phyloP scores from a whole-genome alignment of 2,888 invertebrate genomes.

The Melinaea marsaeus region DNA sequence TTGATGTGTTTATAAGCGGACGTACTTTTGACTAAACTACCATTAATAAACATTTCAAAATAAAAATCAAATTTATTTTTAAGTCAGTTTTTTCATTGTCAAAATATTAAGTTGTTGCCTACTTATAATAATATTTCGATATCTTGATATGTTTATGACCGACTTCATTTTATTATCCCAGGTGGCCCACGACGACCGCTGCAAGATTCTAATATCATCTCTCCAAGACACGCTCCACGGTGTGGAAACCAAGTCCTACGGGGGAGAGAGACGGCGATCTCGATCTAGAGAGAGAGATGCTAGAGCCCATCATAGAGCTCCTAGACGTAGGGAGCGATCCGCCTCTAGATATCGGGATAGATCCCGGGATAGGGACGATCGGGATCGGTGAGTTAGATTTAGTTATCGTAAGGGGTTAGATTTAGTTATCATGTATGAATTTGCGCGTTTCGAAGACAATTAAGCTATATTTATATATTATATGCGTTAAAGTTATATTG shows the following conservation, averaged over 20 bases:
- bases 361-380: conserved; percentile 65
- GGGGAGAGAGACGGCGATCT: conserved; percentile 72
- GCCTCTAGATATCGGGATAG: conserved; percentile 65
- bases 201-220: conserved; percentile 97
- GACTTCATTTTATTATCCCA: conserved; percentile 32
- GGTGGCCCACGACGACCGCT: conserved; percentile 96
- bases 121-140: too few species aligned
- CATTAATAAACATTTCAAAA: too few species aligned
- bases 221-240: conserved; percentile 97
- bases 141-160: too few species aligned
- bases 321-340: conserved; percentile 64
- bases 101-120: too few species aligned
- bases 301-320: conserved; percentile 60
- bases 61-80: too few species aligned
- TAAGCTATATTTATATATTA: neutral
- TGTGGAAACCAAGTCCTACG: conserved; percentile 98
- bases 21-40: too few species aligned
- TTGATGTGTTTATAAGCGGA: too few species aligned
- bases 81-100: too few species aligned
- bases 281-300: conserved; percentile 70
- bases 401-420: neutral
- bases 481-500: neutral
- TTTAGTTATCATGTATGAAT: neutral
- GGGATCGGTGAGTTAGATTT: conserved; percentile 55
- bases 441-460: too few species aligned